Percentiles rank a stretch among this genome's conserved stretches.
Conservation (phyloP, 2,797 vertebrate genomes). For the Aulostomus chinensis region DNA sequence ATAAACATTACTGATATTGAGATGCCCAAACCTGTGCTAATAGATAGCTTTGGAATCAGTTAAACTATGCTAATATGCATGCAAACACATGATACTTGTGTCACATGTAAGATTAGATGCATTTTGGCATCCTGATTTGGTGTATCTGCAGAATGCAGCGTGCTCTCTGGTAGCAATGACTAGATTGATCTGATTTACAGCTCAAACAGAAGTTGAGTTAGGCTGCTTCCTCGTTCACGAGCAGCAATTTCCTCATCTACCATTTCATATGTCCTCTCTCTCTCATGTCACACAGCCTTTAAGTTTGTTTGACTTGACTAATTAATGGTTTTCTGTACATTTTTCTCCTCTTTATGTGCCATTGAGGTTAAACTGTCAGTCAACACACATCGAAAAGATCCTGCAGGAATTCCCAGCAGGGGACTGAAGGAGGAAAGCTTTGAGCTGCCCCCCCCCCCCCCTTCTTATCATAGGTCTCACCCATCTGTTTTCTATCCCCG, state of each 20-base stretch:
- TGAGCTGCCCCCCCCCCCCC: constrained; percentile 28
- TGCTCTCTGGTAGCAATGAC: no score
- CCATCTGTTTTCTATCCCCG: constrained; percentile 68
- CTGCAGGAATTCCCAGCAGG: constrained; percentile 17
- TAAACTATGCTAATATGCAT: no score
- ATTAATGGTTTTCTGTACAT: not conserved
- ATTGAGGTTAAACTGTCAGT: not conserved
- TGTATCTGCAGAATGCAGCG: no score
- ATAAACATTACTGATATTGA: no score
- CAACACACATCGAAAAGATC: not conserved
- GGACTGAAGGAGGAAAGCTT: constrained; percentile 29
- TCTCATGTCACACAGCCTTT: not conserved
- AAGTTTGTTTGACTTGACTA: not conserved
- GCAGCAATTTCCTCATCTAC: not conserved
- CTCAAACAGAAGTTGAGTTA: no score
- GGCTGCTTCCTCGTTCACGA: no score
- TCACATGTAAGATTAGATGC: no score
- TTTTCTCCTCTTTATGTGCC: not conserved
- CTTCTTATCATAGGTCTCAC: constrained; percentile 58
- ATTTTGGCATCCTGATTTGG: no score
- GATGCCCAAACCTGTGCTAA: no score
- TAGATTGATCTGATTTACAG: no score
- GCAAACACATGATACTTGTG: no score
- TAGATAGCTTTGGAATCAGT: no score
- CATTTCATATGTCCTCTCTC: not conserved